Conservation (phyloP, 2,888 invertebrate genomes). For the Tenthredo distinguenda region DNA sequence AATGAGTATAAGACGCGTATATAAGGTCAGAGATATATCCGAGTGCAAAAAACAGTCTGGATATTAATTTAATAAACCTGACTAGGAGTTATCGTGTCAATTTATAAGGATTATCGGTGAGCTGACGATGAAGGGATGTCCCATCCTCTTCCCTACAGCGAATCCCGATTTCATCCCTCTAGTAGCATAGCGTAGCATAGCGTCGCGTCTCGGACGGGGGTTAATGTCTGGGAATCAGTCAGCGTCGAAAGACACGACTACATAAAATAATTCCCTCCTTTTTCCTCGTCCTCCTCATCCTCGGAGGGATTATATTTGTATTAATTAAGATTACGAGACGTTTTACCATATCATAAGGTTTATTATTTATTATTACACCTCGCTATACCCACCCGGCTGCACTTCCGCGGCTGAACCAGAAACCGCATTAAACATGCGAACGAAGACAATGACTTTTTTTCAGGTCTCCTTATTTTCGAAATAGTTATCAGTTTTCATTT, state of each 20-base stretch:
- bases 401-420: neutral
- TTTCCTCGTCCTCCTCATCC: neutral
- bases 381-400: neutral
- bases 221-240: slow-evolving; percentile 66
- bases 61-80: slow-evolving; percentile 71
- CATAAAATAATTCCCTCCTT: neutral
- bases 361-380: neutral
- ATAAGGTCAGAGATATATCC: neutral
- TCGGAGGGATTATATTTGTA: slow-evolving; percentile 42
- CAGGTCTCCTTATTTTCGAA: neutral
- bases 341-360: neutral
- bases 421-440: neutral
- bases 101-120: slow-evolving; percentile 67
- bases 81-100: slow-evolving; percentile 68
- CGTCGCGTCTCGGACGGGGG: slow-evolving; percentile 51
- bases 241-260: slow-evolving; percentile 47
- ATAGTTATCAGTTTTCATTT: no score
- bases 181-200: slow-evolving; percentile 58
- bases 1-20: neutral
- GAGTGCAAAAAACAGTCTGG: slow-evolving; percentile 43
- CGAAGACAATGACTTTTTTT: neutral
- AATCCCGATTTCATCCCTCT: slow-evolving; percentile 36
- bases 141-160: neutral
- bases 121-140: slow-evolving; percentile 17
- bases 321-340: slow-evolving; percentile 38